Evolutionary conservation across 2,797 vertebrate species (phyloP), one percentile per base, ranked within the genome.

Genomic region (Aphelocoma californica): DNA sequence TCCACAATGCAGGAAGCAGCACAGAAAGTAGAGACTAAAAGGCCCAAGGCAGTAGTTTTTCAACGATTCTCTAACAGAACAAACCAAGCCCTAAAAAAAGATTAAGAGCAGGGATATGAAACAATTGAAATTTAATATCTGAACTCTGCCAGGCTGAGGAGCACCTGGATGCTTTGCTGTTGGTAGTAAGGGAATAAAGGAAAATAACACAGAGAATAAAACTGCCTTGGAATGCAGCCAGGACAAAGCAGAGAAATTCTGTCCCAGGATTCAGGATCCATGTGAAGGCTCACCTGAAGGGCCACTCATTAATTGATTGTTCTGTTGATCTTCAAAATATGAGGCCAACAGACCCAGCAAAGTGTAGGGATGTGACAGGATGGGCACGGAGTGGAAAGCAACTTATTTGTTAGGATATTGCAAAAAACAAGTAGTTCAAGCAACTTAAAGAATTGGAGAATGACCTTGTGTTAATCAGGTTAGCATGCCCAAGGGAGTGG

Each of bases 401-500:
- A 92, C 18, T 14, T 94, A 92, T 95, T 96, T 96, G 72, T 90
- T 86, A 48, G 64, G 70, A 79, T 82, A 17, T 40, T 53, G 42
- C 53, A 57, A 81, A 94, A 95, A 94, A 56, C 96, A 96, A 94
- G 93, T 94, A 96, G 94, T 96, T 96, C 94, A 97, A 77, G 80
- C 92, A 96, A 94, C 91, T 94, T 50, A 70, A 91, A 94, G 85
- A 97, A 86, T 71, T 86, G 50, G 80, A 96, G 72, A 93, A 90
- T 96, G 95, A 96, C 95, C 95, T 97, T 96, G 94, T 86, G 74
- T 83, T 96, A 97, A 97, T 93, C 96, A 97, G 96, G 96, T 97
- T 93, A 97, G 88, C 92, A 19, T 20, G 62, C 96, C 86, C 96
- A 86, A 78, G 94, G 81, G 95, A 97, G 93, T 89, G 65, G 92